Evolutionary conservation across 1,140 invertebrate species (phyloP), one percentile per base, ranked within the genome.

Genomic region (Listronotus bonariensis): DNA sequence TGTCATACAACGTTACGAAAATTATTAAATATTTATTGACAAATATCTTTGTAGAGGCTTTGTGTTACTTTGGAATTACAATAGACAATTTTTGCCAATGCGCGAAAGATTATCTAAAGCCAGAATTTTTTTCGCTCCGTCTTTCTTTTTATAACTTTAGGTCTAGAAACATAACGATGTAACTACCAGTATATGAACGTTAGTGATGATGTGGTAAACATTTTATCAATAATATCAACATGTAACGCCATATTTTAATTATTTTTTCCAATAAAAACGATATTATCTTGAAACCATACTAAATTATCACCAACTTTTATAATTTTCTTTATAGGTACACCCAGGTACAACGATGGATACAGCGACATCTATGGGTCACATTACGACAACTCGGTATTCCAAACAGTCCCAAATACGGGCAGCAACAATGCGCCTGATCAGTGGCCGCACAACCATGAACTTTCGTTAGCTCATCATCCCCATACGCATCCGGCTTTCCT

Each of bases 321-420:
- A 34, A 17, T 56, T 68, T 41, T 70, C 71, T 65, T 69, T 74
- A 73, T 56, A 75, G 76, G 80, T 75, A 53, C 76, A 83, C 85
- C 81, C 72, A 84, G 88, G 73, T 86, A 85, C 70, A 86, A 88
- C 67, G 88, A 92, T 46, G 82, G 83, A 5, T 90, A 90, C 75
- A 78, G 82, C 12, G 79, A 79, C 45, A 77, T 81, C 49, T 89
- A 88, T 73, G 82, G 81, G 38, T 78, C 82, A 42, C 83, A 86
- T 9, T 91, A 89, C 71, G 91, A 93, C 69, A 83, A 84, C 48
- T 84, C 86, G 64, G 84, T 88, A 55, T 95, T 92, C 78, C 91
- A 92, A 80, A 89, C 90, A 57, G 93, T 95, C 72, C 91, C 92
- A 12, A 88, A 85, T 45, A 81, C 82, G 67, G 86, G 86, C 68